Evolutionary conservation across 2,888 invertebrate species (phyloP), one percentile per base, ranked within the genome.

Genomic region (Cheilosia soror): DNA sequence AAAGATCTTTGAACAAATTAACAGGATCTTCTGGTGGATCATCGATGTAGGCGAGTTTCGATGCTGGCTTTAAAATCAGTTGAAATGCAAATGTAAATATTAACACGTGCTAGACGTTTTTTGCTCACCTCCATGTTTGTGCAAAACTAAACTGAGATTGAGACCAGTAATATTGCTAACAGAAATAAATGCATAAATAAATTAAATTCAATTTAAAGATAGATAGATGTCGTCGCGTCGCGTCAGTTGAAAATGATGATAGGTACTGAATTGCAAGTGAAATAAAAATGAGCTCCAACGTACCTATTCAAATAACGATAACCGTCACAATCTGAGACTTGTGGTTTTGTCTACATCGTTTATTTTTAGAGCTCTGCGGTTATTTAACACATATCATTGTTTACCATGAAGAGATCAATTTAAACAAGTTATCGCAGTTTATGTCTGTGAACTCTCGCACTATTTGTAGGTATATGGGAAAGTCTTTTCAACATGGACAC

Each of bases 1-100:
- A n/a, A 7, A 91, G 51, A 2, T 84, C 63, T 42, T 89, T 80
- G 37, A 92, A 89, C 33, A 92, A 81, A 37, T 87, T 69, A 0
- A 89, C 80, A 0, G 91, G 91, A 37, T 89, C 80, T 9, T 66
- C 7, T 2, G 90, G 89, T 51, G 82, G 55, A 40, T 88, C 69
- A 4, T 47, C 69, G 60, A 91, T 92, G 33, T 78, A 87, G 0
- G 89, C 76, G 37, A 91, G 33, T 13, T 81, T 68, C 20, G 88
- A 88, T n/a, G 73, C 15, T 27, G 53, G 69, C 88, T 89, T 84
- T 31, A 49, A 40, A 31, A 79, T 40, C 20, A 63, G 71, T 66
- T 9, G 4, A 31, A 31, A 31, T 51, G 15, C 0, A 27, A 27
- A 4, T 0, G 9, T 11, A 11, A 1, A 2, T 7, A 49, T 47